A percentile compares a stretch with the other conserved stretches of the same genome.
phyloP scores from a whole-genome alignment of 2,113 vertebrate genomes.

The Myrmecobius fasciatus region DNA sequence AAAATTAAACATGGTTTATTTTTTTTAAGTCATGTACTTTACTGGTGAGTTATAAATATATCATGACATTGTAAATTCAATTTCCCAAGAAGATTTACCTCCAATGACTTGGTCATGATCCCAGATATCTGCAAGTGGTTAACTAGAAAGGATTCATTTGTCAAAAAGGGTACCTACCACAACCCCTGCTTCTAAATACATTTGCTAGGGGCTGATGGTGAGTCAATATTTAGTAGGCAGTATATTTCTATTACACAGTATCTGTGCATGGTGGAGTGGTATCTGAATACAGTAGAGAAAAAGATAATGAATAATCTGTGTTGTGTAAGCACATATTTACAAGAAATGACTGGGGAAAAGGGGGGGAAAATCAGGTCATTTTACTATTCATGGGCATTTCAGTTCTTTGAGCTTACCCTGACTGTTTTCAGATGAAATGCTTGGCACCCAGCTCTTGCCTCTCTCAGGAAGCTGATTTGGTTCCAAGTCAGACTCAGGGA shows the following conservation, averaged over 20 bases:
- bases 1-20: constrained; percentile 33
- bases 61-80: constrained; percentile 53
- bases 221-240: not conserved
- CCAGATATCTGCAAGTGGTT: constrained; percentile 59
- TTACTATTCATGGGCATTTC: not conserved
- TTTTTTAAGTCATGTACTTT: constrained; percentile 52
- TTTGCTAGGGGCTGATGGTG: constrained; percentile 24
- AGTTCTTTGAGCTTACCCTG: not conserved
- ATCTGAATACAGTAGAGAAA: not conserved
- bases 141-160: constrained; percentile 14
- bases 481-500: not conserved
- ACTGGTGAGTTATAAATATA: constrained; percentile 8
- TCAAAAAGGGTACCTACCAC: not conserved
- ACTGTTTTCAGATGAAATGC: not conserved
- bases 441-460: not conserved
- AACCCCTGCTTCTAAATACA: not conserved
- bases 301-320: constrained; percentile 1
- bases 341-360: not conserved
- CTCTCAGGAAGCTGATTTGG: not conserved
- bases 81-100: constrained; percentile 62
- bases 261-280: not conserved
- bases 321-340: not conserved
- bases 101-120: constrained; percentile 45
- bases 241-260: not conserved
- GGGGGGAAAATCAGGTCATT: not conserved